Percentiles rank a stretch among this genome's conserved stretches.
phyloP scores from a whole-genome alignment of 2,113 vertebrate species.

The Brevimyrus niger region DNA sequence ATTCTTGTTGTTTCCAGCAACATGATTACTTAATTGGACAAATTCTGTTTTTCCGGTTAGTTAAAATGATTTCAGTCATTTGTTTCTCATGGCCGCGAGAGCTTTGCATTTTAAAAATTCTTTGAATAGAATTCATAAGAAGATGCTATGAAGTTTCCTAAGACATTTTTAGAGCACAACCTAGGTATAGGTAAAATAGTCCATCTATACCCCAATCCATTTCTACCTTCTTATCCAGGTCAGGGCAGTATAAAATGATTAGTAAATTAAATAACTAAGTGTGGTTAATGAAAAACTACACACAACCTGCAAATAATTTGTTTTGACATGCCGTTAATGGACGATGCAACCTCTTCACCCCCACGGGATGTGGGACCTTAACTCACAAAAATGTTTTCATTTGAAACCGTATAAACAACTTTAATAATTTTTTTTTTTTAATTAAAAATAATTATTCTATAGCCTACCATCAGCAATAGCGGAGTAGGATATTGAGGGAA shows the following conservation, averaged over 20 bases:
- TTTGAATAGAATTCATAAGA: neutral
- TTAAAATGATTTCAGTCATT: neutral
- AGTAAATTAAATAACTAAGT: neutral
- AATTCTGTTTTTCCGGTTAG: neutral
- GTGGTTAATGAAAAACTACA: neutral
- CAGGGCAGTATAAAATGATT: neutral
- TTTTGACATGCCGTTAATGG: neutral
- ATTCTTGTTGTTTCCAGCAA: neutral
- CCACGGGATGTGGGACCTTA: neutral
- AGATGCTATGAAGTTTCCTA: too few relatives aligned
- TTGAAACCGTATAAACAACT: neutral
- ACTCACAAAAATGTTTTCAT: neutral
- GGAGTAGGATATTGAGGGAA: neutral
- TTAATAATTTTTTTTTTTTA: too few relatives aligned
- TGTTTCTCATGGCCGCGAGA: neutral
- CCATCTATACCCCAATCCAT: neutral
- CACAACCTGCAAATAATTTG: neutral
- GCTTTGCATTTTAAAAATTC: neutral
- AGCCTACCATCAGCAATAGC: neutral
- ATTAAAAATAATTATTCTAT: neutral
- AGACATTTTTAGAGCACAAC: neutral
- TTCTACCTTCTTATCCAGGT: neutral
- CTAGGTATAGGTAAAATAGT: neutral
- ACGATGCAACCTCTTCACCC: neutral
- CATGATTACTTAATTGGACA: neutral